A percentile compares a stretch with the other conserved stretches of the same genome.
phyloP scores from a whole-genome alignment of 2,113 vertebrate genomes.

The Phyllostomus discolor region DNA sequence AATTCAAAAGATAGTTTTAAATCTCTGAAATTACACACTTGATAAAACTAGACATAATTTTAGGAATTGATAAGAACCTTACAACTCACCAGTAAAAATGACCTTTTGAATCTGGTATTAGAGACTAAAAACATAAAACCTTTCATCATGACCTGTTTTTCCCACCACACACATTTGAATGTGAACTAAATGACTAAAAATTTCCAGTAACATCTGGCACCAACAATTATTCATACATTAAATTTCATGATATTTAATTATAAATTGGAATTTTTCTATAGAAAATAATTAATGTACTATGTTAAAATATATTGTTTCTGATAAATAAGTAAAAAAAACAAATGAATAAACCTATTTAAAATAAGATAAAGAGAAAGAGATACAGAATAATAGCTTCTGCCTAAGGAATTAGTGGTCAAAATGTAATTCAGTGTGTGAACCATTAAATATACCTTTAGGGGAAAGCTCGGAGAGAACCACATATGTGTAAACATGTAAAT shows the following conservation, averaged over 20 bases:
- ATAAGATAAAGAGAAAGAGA: background rate
- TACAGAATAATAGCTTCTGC: background rate
- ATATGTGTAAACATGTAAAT: background rate
- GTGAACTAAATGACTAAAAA: background rate
- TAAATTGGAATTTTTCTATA: background rate
- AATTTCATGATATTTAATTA: background rate
- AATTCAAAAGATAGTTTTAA: conserved; percentile 27
- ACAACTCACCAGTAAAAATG: conserved; percentile 15
- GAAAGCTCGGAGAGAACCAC: background rate
- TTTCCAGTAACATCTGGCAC: background rate
- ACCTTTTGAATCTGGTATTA: background rate
- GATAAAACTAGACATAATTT: background rate
- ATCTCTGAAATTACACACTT: conserved; percentile 19
- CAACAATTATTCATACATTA: background rate
- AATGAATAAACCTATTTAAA: background rate
- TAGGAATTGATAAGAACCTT: background rate
- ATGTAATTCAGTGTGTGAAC: background rate
- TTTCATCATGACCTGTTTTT: background rate
- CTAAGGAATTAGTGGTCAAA: background rate
- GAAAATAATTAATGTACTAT: background rate
- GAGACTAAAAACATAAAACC: conserved; percentile 7
- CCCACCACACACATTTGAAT: background rate
- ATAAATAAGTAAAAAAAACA: background rate
- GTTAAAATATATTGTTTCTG: conserved; percentile 3
- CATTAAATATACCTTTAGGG: background rate